Conservation (phyloP, 2,888 invertebrate species). For the Cyaniris semiargus region DNA sequence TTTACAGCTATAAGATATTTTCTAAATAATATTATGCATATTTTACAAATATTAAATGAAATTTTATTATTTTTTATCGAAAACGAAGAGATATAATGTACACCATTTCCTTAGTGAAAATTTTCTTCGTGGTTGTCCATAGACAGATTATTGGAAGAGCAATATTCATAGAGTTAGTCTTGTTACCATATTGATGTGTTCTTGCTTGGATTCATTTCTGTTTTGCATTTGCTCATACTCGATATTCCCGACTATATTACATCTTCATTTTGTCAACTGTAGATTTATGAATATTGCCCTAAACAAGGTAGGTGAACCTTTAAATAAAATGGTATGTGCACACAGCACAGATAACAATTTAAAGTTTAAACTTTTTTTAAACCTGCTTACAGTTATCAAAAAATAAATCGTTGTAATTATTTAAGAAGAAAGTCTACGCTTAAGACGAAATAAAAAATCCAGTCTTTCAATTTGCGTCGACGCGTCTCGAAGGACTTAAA, state of each 20-base stretch:
- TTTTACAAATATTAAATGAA: neutral
- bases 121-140: neutral
- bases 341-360: neutral
- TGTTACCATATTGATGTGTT: constrained; percentile 21
- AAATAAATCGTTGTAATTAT: neutral
- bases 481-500: constrained; percentile 9
- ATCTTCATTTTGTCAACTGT: neutral
- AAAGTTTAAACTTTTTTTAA: neutral
- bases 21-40: too few species aligned
- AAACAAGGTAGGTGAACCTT: neutral
- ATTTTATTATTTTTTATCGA: neutral
- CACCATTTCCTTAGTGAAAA: neutral
- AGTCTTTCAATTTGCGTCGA: constrained; percentile 10
- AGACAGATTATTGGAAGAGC: constrained; percentile 14
- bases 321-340: too few species aligned
- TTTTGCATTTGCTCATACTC: constrained; percentile 19
- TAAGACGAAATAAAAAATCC: neutral
- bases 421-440: neutral
- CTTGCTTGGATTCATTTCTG: constrained; percentile 26
- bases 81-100: neutral
- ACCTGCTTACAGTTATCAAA: neutral
- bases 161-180: constrained; percentile 19
- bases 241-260: constrained; percentile 5
- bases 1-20: neutral
- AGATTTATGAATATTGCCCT: neutral